Evolutionary conservation across 2,797 vertebrate genomes (phyloP).

Genomic region (Myiotriccus ornatus): DNA sequence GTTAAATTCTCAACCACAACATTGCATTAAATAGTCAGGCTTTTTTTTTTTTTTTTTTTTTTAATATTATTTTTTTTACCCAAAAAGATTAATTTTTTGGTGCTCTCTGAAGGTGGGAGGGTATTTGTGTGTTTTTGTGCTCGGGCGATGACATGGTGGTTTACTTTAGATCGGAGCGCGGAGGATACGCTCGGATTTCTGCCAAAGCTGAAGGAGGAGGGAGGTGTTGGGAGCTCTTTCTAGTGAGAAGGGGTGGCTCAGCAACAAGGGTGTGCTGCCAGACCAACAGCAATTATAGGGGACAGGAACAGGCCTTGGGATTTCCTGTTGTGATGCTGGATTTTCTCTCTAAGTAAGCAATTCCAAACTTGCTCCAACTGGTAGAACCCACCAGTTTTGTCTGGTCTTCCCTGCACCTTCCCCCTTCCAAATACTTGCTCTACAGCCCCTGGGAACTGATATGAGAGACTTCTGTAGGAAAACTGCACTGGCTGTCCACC

Average conservation of each 20-base stretch:
- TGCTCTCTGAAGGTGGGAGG: slow-evolving; percentile 46
- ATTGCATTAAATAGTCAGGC: slow-evolving; percentile 29
- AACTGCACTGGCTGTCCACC: not conserved
- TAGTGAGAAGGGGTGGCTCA: not conserved
- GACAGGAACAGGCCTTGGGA: not conserved
- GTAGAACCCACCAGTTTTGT: not conserved
- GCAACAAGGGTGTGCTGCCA: not conserved
- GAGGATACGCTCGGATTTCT: slow-evolving; percentile 26
- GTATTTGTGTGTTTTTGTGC: slow-evolving; percentile 43
- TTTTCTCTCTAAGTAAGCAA: slow-evolving; percentile 2
- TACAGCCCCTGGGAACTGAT: not conserved
- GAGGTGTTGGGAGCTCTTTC: not conserved
- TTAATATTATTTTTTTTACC: slow-evolving; percentile 20
- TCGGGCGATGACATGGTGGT: slow-evolving; percentile 26
- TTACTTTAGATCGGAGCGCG: not conserved
- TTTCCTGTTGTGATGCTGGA: slow-evolving; percentile 12
- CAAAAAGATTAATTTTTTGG: slow-evolving; percentile 60
- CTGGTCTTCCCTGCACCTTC: not conserved
- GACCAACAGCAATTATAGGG: not conserved
- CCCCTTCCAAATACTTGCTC: not conserved
- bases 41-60: slow-evolving; percentile 29
- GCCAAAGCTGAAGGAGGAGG: not conserved
- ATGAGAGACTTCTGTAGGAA: not conserved
- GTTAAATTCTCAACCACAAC: slow-evolving; percentile 47
- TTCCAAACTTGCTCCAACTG: not conserved